Evolutionary conservation across 2,113 vertebrate genomes (phyloP), one percentile per base, ranked within the genome.

Genomic region (Muntiacus muntjak): DNA sequence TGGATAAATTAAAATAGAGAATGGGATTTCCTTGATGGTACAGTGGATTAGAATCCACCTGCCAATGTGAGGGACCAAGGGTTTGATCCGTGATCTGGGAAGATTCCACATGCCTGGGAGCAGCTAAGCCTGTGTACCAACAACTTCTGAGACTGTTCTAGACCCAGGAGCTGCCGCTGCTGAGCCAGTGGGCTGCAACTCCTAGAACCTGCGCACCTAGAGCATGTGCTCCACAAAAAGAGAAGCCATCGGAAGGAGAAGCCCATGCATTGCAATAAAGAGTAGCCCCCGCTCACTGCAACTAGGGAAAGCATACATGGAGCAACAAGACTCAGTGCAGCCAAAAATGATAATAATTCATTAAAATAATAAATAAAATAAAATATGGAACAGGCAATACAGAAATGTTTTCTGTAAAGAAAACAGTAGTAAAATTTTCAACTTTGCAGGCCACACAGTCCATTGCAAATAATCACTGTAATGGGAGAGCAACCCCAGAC

Each of bases 61-160:
- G 40, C 23, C 71, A 43, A 3, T 7, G 71, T 0, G 5, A 76
- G 71, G 71, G 40, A 26, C 40, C 71, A 76, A 43, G 40, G 40
- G 6, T 43, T 43, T 26, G 40, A 76, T 26, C 40, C 11, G 1
- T 43, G 40, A 26, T 26, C 71, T 76, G 40, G 40, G 71, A 76
- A 26, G 23, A 76, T 43, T 26, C 71, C 23, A 43, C 23, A 2
- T 25, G 71, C 40, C 40, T 43, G 21, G 40, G 1, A 26, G 71
- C 71, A 43, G 4, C 12, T 2, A 26, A 76, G 23, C 40, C 71
- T 26, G 6, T 26, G 6, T 0, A 5, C 40, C 40, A 0, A 7
- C 71, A 43, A 7, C 23, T 43, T 76, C 71, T 26, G 40, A 43
- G 71, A 43, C 71, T 15, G 23, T 40, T 76, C 40, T 26, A 26